Percentiles rank a stretch among this genome's conserved stretches.
Evolutionary conservation across 2,797 vertebrate species (phyloP).

Genomic region (Coregonus sp.): DNA sequence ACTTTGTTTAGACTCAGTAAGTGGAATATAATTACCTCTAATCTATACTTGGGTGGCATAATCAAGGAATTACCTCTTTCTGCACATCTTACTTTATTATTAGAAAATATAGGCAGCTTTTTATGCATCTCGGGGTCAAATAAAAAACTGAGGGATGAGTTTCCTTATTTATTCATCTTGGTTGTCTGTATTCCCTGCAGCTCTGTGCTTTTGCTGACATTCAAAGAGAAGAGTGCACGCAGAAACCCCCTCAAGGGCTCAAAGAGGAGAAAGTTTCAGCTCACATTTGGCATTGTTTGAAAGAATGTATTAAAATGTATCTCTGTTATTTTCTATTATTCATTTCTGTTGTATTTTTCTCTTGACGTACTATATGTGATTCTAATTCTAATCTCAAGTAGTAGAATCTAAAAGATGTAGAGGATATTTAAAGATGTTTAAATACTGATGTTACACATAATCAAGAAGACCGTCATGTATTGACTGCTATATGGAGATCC

Average conservation of each 20-base stretch:
- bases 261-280: neutral
- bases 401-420: neutral
- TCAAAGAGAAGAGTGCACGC: conserved; percentile 1
- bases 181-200: conserved; percentile 40
- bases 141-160: conserved; percentile 30
- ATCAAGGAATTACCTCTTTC: conserved; percentile 42
- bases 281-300: neutral
- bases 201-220: conserved; percentile 15
- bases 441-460: neutral
- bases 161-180: conserved; percentile 45
- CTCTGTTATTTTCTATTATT: neutral
- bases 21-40: conserved; percentile 41
- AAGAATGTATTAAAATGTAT: neutral
- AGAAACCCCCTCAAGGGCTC: neutral
- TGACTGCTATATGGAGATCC: conserved; percentile 24
- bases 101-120: conserved; percentile 30
- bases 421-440: neutral
- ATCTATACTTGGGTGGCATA: conserved; percentile 31
- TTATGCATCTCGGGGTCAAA: conserved; percentile 43
- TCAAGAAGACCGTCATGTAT: conserved; percentile 19
- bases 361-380: neutral
- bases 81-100: conserved; percentile 32
- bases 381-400: neutral
- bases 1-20: neutral
- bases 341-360: neutral